Evolutionary conservation across 2,113 vertebrate species (phyloP), one percentile per base, ranked within the genome.

Genomic region (Mastomys coucha): DNA sequence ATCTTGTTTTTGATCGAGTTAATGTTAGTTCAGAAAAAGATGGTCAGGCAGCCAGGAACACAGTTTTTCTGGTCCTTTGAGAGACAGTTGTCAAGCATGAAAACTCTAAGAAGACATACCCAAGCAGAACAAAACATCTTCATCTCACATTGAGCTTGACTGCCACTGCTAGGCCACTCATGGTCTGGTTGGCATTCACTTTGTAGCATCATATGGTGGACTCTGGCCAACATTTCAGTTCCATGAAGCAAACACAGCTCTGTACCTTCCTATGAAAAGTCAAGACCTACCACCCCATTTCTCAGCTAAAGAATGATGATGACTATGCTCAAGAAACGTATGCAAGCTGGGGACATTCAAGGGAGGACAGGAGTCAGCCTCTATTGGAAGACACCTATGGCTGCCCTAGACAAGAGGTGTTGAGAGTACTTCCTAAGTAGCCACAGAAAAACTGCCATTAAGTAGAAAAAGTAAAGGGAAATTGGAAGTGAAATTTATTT

Each of bases 221-320:
- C 7, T 77, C 31, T 20, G 16, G 3, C 51, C 19, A 22, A 26
- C 20, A 33, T 20, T 22, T 24, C 24, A 39, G 42, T 53, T n/a
- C 73, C 8, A 1, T 26, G 49, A 31, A 69, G n/a, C 19, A 70
- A 86, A 45, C 63, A 51, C 8, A 19, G 8, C 10, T 17, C 51
- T 22, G 16, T 2, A 8, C 49, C 2, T 8, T 24, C 45, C 24
- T 31, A 1, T 14, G 36, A 24, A 53, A 76, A 53, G 19, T 14
- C 24, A 63, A 19, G 36, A 26, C 2, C 4, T 4, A 0, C 20
- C 8, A 39, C 20, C 26, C 81, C 2, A 0, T 3, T n/a, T 16
- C 2, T 19, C 28, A 75, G n/a, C 24, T 31, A 2, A 42, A 42
- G 5, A 33, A 26, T 10, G 49, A 8, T n/a, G 60, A 20, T 33